Percentiles rank a stretch among this genome's conserved stretches.
phyloP scores from a whole-genome alignment of 2,113 vertebrate genomes.

The Psilopogon haemacephalus region DNA sequence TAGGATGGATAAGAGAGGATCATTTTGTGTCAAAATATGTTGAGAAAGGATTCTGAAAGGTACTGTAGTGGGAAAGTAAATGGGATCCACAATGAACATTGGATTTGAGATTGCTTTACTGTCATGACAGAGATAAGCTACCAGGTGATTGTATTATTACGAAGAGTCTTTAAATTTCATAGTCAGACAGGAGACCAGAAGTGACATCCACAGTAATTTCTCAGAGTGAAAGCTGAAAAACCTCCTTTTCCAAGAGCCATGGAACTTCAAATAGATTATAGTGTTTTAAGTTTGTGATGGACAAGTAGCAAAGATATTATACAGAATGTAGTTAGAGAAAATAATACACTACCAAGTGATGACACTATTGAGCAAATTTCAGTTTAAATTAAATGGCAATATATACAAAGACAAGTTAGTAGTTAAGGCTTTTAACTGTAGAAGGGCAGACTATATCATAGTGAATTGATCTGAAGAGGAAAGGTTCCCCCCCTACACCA shows the following conservation, averaged over 20 bases:
- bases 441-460: not conserved
- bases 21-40: not conserved
- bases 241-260: not conserved
- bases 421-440: not conserved
- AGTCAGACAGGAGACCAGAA: not conserved
- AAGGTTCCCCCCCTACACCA: not conserved
- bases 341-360: not conserved
- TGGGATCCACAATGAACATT: not conserved
- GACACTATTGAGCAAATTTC: not conserved
- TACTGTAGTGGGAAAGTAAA: not conserved
- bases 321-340: not conserved
- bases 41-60: not conserved
- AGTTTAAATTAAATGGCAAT: not conserved
- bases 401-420: not conserved
- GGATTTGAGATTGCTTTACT: not conserved
- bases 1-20: not conserved
- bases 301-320: not conserved
- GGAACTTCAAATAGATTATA: not conserved
- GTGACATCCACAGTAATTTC: not conserved
- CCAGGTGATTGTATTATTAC: not conserved
- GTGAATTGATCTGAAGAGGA: not conserved
- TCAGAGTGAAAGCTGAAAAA: not conserved
- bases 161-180: not conserved
- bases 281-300: not conserved
- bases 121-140: not conserved